Evolutionary conservation across 2,113 vertebrate species (phyloP), one percentile per base, ranked within the genome.

Genomic region (Gavialis gangeticus): DNA sequence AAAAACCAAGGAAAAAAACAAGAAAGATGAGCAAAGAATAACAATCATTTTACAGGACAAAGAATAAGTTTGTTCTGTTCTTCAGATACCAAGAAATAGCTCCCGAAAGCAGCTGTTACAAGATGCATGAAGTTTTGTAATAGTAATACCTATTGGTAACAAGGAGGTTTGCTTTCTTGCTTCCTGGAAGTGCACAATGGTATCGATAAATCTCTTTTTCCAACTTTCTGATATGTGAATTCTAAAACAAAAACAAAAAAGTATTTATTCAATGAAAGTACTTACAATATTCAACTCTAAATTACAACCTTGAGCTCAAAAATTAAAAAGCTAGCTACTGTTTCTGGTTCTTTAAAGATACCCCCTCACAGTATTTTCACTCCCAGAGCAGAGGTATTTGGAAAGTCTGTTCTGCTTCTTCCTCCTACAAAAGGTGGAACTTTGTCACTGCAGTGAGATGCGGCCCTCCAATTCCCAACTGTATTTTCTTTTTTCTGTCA

Each of bases 121-220:
- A 73, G 4, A 73, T 11, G 34, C 19, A 24, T 73, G 12, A 73
- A 21, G 12, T 24, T 24, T 57, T 75, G 10, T 56, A 18, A 80
- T 12, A 15, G 63, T 30, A n/a, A 34, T 98, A 99, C 99, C 99
- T 99, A 96, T 98, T 99, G 87, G 99, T 99, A 92, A 99, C 80
- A 80, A 99, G 94, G 73, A 99, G 97, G 89, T 97, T 98, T 82
- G 98, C 95, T 92, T 98, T 99, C 71, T 93, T 98, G 93, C 97
- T 97, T 79, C 98, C 98, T 24, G 98, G 97, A 91, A 98, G 80
- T 3, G 19, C 77, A 96, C 97, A 98, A 93, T 98, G 98, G 79
- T 97, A 98, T 75, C 82, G 97, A 96, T 99, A 99, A 19, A 96
- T 96, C 88, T 99, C 99, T 1, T 98, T 98, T 5, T 99, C 98